Base-by-base conservation (phyloP, 2,797 vertebrate genomes). In the Cyprinodon diabolis region DNA sequence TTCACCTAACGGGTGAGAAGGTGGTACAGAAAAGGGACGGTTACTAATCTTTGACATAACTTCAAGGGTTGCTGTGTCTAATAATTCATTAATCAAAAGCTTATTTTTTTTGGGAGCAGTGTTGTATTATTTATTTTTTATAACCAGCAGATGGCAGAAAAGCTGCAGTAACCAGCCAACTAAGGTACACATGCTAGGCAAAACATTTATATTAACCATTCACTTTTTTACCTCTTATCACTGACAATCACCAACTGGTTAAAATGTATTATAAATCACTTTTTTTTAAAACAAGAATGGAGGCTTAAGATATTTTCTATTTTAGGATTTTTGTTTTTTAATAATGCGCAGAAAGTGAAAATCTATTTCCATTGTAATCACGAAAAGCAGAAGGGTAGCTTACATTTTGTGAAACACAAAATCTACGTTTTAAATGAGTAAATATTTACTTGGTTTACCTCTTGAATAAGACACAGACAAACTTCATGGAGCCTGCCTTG, bases 391-490 rank as follows among this genome's bases (percentile, higher is more conserved):
- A 8, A 52, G 19, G 51, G 7, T 19, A 21, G 2, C 12, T 14
- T 49, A 57, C 17, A 19, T 55, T 4, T 55, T 66, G 23, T 23
- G n/a, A 23, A 11, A 66, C 0, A 25, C n/a, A 13, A 66, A 66
- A 66, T 47, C 17, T 67, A 30, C 10, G 23, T 30, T 67, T 49
- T 51, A 43, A 43, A 43, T 43, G 40, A 5, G 40, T 43, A 43
- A 43, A 43, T 43, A 43, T 5, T 43, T 43, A 13, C n/a, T 23
- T 7, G 13, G 4, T 19, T 40, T 92, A 99, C 98, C 97, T 99
- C 97, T 90, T 97, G 94, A 90, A 96, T 94, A 75, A 98, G 94
- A 74, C 91, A 93, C 81, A 98, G 87, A 82, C 94, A 97, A 57
- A 96, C 95, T 77, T 99, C 98, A 43, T 97, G 97, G 25, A 98